phyloP scores from a whole-genome alignment of 37 sponge, comb jelly and placozoan genomes.

The Oscarella lobularis region DNA sequence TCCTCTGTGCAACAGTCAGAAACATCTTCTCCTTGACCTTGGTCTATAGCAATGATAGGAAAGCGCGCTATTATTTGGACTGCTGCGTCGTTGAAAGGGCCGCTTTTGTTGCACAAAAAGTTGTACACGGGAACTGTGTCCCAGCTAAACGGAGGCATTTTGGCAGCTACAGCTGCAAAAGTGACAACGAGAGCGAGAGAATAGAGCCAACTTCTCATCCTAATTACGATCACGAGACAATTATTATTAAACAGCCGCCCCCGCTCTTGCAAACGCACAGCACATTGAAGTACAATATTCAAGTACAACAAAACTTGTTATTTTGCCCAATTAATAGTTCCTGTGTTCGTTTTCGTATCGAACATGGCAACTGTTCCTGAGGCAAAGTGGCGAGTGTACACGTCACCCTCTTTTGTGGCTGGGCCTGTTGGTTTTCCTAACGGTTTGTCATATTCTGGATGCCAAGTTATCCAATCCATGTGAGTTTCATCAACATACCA shows the following conservation, averaged over 20 bases:
- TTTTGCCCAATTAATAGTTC: constrained; percentile 24
- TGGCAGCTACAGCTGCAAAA: no score
- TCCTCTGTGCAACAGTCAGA: not conserved
- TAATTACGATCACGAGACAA: no score
- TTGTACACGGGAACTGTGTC: constrained; percentile 36
- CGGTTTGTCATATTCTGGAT: constrained; percentile 28
- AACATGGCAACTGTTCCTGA: constrained; percentile 26
- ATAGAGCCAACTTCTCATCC: no score
- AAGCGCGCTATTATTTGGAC: constrained; percentile 19
- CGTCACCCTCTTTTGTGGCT: constrained; percentile 7
- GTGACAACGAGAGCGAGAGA: no score
- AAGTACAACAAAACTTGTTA: no score
- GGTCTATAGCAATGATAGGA: constrained; percentile 34
- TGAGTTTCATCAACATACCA: not conserved
- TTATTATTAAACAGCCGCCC: no score
- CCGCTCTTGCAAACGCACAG: no score
- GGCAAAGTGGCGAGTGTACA: constrained; percentile 25
- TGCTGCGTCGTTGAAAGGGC: constrained; percentile 13
- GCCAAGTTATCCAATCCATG: constrained; percentile 1
- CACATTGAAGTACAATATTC: no score
- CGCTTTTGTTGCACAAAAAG: constrained; percentile 26
- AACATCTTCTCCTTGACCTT: constrained; percentile 18
- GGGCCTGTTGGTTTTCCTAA: constrained; percentile 26
- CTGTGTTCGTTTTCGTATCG: constrained; percentile 23
- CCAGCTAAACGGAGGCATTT: constrained; percentile 35